These are phyloP conservation scores for Philopotamus ludificatus DNA, from an alignment of 1,140 invertebrate species.

Conservation along the genomic window DNA sequence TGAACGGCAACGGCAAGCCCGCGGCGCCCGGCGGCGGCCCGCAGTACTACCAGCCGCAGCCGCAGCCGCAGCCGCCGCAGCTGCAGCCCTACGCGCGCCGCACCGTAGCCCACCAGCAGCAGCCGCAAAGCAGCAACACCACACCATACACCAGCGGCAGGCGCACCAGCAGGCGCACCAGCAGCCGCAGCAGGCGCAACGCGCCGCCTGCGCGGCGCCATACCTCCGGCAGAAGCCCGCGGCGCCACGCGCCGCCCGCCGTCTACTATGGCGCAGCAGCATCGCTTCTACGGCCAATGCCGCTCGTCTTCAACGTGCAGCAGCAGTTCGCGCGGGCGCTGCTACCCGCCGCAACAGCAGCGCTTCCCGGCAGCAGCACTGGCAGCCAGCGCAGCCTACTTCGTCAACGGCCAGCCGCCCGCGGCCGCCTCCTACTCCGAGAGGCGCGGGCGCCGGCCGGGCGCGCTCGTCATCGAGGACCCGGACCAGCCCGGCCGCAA, in stretches of 20 bases:
- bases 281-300: not conserved
- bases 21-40: conserved; percentile 24
- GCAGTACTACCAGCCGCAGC: conserved; percentile 17
- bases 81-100: conserved; percentile 13
- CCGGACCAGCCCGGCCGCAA: conserved; percentile 31
- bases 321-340: not conserved
- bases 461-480: conserved; percentile 31
- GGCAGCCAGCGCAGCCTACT: not conserved
- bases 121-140: not conserved
- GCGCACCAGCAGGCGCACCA: not conserved
- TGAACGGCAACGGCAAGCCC: conserved; percentile 40
- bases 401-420: not conserved
- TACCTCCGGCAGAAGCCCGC: not conserved
- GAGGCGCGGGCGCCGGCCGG: conserved; percentile 18
- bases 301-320: conserved; percentile 4
- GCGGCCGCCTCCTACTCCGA: not conserved
- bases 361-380: not conserved
- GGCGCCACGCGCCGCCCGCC: not conserved
- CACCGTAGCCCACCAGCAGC: not conserved
- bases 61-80: conserved; percentile 17
- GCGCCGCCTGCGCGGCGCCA: not conserved
- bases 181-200: conserved; percentile 3
- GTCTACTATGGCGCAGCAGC: not conserved
- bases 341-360: conserved; percentile 5
- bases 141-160: not conserved